Percentiles rank a stretch among this genome's conserved stretches.
Evolutionary conservation across 2,888 invertebrate species (phyloP).

Genomic region (Asteroscopus sphinx): DNA sequence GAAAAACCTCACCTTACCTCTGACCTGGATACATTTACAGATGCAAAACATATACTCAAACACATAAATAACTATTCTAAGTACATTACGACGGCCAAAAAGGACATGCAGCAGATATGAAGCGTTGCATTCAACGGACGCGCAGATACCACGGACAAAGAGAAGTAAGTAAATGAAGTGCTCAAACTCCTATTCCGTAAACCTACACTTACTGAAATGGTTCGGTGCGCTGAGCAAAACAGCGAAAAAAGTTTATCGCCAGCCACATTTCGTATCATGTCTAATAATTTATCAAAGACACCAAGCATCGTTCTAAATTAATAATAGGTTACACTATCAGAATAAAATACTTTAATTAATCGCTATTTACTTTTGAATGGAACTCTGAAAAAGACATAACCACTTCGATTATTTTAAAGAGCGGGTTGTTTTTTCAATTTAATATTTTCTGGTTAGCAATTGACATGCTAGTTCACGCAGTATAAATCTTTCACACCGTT

Average conservation of each 20-base stretch:
- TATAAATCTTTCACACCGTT: not conserved
- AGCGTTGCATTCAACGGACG: conserved; percentile 37
- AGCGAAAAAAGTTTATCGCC: no score
- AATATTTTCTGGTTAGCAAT: no score
- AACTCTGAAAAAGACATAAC: no score
- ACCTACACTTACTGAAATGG: not conserved
- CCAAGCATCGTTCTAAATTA: no score
- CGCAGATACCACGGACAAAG: conserved; percentile 29
- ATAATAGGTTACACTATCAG: no score
- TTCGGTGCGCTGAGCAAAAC: not conserved
- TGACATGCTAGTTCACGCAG: no score
- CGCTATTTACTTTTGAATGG: no score
- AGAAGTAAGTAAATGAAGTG: conserved; percentile 19
- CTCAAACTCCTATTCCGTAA: not conserved
- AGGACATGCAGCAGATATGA: conserved; percentile 50
- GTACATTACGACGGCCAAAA: conserved; percentile 38
- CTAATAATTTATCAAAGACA: no score
- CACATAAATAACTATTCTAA: conserved; percentile 27
- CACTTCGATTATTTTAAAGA: no score
- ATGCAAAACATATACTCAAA: conserved; percentile 1
- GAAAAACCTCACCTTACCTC: not conserved
- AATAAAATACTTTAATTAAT: no score
- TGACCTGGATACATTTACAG: conserved; percentile 26
- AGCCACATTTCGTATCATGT: no score
- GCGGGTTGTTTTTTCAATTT: no score